Evolutionary conservation across 2,888 invertebrate genomes (phyloP).

Genomic region (Glyphotaelius pellucidus): DNA sequence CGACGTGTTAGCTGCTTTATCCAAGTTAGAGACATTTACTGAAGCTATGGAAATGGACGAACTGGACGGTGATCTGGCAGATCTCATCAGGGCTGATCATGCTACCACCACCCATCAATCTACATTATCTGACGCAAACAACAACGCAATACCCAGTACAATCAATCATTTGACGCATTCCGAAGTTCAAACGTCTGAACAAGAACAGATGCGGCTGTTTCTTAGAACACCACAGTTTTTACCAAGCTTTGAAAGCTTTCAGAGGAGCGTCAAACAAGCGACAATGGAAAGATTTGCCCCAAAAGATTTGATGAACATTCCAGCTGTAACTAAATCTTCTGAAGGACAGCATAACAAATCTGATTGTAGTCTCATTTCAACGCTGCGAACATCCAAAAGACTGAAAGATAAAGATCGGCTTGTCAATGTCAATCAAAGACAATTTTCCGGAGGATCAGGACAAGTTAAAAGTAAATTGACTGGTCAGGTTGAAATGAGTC

Average conservation of each 20-base stretch:
- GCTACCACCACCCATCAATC: not conserved
- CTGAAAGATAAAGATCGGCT: not conserved
- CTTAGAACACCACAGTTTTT: slow-evolving; percentile 6
- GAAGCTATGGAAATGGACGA: not conserved
- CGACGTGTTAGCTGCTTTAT: not conserved
- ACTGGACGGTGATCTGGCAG: not conserved
- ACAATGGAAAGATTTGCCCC: not conserved
- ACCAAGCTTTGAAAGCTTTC: slow-evolving; percentile 24
- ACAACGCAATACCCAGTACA: not conserved
- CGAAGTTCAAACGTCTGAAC: not conserved
- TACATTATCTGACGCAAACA: not conserved
- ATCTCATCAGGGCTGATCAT: not conserved
- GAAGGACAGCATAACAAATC: not conserved
- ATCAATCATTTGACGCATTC: not conserved
- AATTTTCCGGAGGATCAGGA: not conserved
- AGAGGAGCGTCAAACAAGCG: not conserved
- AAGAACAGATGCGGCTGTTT: not conserved
- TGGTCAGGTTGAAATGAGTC: not conserved
- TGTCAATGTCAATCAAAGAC: not conserved
- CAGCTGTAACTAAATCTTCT: not conserved
- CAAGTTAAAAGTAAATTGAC: not conserved
- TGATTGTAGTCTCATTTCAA: not conserved
- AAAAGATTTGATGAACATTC: not conserved
- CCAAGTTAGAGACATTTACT: not conserved
- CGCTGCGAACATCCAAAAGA: not conserved